Evolutionary conservation across 2,113 vertebrate genomes (phyloP), one percentile per base, ranked within the genome.

Genomic region (Carassius auratus): DNA sequence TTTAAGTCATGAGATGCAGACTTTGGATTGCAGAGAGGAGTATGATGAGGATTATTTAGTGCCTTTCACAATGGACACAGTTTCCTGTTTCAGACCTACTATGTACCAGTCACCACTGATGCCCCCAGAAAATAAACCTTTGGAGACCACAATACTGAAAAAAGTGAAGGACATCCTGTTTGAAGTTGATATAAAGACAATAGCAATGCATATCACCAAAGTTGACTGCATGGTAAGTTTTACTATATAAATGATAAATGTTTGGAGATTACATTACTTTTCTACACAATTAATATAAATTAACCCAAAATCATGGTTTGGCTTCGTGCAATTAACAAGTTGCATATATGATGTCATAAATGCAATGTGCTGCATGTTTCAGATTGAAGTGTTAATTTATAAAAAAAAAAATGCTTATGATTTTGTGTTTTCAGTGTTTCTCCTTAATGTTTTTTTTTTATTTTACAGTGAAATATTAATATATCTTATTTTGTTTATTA

Each of bases 171-270:
- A 98, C 88, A 91, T 99, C 84, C 94, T 99, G 82, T 92, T 93
- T 0, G 96, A 96, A 77, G 94, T 95, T 26, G 97, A 99, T 0
- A 95, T 96, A 59, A 94, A 94, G 88, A 96, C 94, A 0, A 92
- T 96, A 6, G 98, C 98, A 66, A 94, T 92, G 87, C 96, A 99
- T 62, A 97, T 99, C 93, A 99, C 98, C 90, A 97, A 96, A 92
- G 95, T 95, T 23, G 97, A 99, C 93, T 99, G 97, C 93, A 91
- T 90, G 97, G 98, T 99, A 95, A 33, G 21, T 36, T 50, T 79
- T 8, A 17, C 59, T 75, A 71, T 55, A 59, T n/a, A 45, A 79
- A 73, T 17, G 66, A 13, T 83, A 50, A 74, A 19, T 59, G 8
- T 57, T 86, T 21, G 17, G 42, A 68, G 8, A 38, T 38, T 38